These are phyloP conservation scores for Intellagama lesueurii DNA, from an alignment of 2,797 vertebrate species.

Conservation along the genomic window DNA sequence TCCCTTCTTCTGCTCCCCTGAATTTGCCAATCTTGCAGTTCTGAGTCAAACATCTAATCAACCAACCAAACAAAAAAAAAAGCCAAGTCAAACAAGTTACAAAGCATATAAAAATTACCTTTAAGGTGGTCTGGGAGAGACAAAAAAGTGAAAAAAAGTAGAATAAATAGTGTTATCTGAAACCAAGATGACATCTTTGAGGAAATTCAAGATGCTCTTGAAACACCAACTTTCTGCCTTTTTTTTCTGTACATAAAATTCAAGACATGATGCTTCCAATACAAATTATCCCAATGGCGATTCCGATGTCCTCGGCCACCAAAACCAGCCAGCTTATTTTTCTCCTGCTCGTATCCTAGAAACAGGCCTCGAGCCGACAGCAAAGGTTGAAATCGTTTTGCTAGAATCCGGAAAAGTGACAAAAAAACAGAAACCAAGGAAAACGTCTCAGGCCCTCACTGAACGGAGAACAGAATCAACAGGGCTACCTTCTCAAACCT, in stretches of 20 bases:
- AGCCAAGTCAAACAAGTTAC: constrained; percentile 10
- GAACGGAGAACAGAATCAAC: constrained; percentile 50
- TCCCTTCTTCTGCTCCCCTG: constrained; percentile 44
- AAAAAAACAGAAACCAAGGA: constrained; percentile 63
- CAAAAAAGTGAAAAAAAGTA: neutral
- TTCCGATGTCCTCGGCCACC: constrained; percentile 68
- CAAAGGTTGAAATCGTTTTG: constrained; percentile 70
- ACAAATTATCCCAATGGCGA: constrained; percentile 63
- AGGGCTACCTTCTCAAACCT: constrained; percentile 57
- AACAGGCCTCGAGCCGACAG: constrained; percentile 69
- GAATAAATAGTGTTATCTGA: constrained; percentile 56
- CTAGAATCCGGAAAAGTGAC: constrained; percentile 71
- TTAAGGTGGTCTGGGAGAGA: constrained; percentile 24
- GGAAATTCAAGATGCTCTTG: constrained; percentile 48
- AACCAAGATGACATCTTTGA: constrained; percentile 25
- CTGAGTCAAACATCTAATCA: constrained; percentile 27
- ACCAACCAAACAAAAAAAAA: neutral
- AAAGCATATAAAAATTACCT: constrained; percentile 3
- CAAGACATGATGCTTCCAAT: constrained; percentile 68
- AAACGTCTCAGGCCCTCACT: constrained; percentile 54
- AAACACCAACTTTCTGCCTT: constrained; percentile 15
- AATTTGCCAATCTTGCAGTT: constrained; percentile 27
- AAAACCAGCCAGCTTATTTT: constrained; percentile 68
- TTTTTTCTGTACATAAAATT: constrained; percentile 38
- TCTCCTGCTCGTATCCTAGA: constrained; percentile 69